A percentile compares a stretch with the other conserved stretches of the same genome.
Conservation (phyloP, 64 coral and sea anemone genomes). For the Stylophora pistillata region DNA sequence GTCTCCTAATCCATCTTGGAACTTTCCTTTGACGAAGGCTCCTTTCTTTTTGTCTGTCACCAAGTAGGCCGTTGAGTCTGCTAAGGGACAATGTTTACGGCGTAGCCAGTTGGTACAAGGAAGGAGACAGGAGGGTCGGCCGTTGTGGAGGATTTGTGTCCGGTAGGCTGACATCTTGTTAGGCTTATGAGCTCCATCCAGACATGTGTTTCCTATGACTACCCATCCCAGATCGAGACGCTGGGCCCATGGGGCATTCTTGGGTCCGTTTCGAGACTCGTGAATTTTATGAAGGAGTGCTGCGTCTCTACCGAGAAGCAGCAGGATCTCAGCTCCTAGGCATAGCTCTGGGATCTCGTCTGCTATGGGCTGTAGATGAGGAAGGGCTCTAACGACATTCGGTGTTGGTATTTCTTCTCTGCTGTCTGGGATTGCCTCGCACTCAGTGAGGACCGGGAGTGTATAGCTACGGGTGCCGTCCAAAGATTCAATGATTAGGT, state of each 20-base stretch:
- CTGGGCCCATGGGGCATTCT: conserved; percentile 43
- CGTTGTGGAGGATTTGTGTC: conserved; percentile 32
- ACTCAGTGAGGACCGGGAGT: background rate
- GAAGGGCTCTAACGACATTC: background rate
- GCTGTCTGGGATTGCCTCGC: conserved; percentile 24
- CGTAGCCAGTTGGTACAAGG: conserved; percentile 1
- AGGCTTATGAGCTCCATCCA: conserved; percentile 21
- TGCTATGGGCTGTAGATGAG: conserved; percentile 12
- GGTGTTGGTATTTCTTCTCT: conserved; percentile 55
- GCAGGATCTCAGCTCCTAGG: conserved; percentile 12
- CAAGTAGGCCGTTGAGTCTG: background rate
- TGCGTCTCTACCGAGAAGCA: conserved; percentile 40
- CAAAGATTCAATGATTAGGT: conserved; percentile 12
- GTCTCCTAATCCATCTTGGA: conserved; percentile 30
- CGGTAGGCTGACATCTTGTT: background rate
- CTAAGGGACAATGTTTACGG: too few relatives aligned
- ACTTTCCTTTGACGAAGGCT: conserved; percentile 5
- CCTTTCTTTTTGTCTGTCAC: background rate
- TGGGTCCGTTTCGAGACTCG: conserved; percentile 34
- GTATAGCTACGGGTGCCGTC: background rate
- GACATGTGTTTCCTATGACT: conserved; percentile 20
- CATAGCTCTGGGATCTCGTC: conserved; percentile 21
- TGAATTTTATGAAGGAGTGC: conserved; percentile 36
- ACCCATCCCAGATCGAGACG: conserved; percentile 27
- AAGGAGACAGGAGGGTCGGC: background rate